Conservation (phyloP, 1,140 invertebrate species). For the Microvelia longipes region DNA sequence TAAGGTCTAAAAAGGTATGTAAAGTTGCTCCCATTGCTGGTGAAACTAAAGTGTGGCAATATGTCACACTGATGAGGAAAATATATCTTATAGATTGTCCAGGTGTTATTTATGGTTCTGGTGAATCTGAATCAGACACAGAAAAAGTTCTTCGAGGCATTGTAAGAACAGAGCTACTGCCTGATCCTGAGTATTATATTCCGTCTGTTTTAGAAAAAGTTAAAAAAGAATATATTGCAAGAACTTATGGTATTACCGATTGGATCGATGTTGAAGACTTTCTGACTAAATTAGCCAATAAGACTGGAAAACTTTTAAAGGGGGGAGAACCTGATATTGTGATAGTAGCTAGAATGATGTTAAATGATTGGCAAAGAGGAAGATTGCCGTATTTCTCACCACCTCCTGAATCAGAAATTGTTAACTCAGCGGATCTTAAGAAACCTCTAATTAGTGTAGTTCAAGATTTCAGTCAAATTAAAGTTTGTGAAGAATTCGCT, state of each 20-base stretch:
- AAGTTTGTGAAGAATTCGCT: slow-evolving; percentile 51
- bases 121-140: slow-evolving; percentile 78
- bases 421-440: slow-evolving; percentile 5
- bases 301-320: slow-evolving; percentile 80
- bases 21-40: slow-evolving; percentile 98
- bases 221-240: slow-evolving; percentile 72
- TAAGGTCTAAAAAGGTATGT: slow-evolving; percentile 88
- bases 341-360: slow-evolving; percentile 79
- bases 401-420: slow-evolving; percentile 45
- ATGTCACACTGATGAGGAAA: slow-evolving; percentile 91
- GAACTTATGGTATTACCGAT: slow-evolving; percentile 75
- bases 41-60: slow-evolving; percentile 99
- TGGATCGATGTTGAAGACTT: slow-evolving; percentile 78
- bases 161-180: slow-evolving; percentile 87
- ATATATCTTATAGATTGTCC: slow-evolving; percentile 99
- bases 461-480: slow-evolving; percentile 69
- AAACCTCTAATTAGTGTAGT: slow-evolving; percentile 35
- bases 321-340: slow-evolving; percentile 88
- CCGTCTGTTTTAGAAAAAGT: slow-evolving; percentile 71
- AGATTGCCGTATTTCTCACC: slow-evolving; percentile 87
- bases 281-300: slow-evolving; percentile 73
- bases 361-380: slow-evolving; percentile 98
- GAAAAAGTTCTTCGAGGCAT: slow-evolving; percentile 94
- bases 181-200: slow-evolving; percentile 91
- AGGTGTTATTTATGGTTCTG: slow-evolving; percentile 89